Evolutionary conservation across 2,888 invertebrate genomes (phyloP), one percentile per base, ranked within the genome.

Genomic region (Busseola fusca): DNA sequence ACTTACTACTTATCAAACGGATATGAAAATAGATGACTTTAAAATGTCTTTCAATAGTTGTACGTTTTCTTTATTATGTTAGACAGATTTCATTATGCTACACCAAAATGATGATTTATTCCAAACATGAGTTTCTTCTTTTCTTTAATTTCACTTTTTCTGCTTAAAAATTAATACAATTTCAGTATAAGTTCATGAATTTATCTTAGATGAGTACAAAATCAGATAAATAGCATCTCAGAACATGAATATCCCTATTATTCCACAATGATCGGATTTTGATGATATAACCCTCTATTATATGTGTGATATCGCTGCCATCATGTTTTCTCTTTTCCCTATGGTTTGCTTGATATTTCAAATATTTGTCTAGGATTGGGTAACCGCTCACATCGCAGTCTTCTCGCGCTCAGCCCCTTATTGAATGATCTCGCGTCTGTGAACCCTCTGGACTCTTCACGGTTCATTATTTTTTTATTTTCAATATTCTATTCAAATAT

Each of bases 321-420:
- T 84, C 79, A 82, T 84, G 78, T 88, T 89, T 89, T 86, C 86
- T 86, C 83, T 88, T 87, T 88, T 87, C 86, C 85, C 86, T 78
- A 82, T 85, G 86, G 85, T 83, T 86, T 86, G 86, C 84, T 86
- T 87, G 86, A 86, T 89, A 88, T 87, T 86, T 86, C 89, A 92
- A 92, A 92, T 92, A 91, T 93, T 93, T 92, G 90, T 89, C 80
- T 90, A 93, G 92, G 92, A 91, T 90, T 73, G 72, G 42, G 72
- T 80, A 84, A 76, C 77, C 77, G 74, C 65, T 84, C 78, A 83
- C 83, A 84, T 87, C 83, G 84, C 85, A 83, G 87, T 87, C 82
- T 85, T 86, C 76, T 80, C 85, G 80, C 86, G 80, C 83, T 84
- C 72, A 81, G 78, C 80, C 78, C 76, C 76, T 89, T 88, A 89